These are phyloP conservation scores for Drosophila longiperda DNA, from an alignment of 2,888 invertebrate species.

Conservation along the genomic window DNA sequence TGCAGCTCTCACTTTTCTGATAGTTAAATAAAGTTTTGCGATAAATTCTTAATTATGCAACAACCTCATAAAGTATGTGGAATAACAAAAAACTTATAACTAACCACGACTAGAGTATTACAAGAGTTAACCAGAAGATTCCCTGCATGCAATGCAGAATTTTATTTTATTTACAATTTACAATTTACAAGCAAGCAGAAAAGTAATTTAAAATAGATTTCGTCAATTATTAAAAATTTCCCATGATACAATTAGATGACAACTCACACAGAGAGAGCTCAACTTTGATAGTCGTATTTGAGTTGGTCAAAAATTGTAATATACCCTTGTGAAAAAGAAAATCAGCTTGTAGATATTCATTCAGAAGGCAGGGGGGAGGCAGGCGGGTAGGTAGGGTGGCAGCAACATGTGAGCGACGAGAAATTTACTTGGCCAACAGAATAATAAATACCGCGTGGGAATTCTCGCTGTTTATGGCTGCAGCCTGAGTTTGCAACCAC, in stretches of 20 bases:
- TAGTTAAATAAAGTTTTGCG: background rate
- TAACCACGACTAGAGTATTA: background rate
- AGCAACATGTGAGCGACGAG: constrained; percentile 47
- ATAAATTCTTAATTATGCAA: background rate
- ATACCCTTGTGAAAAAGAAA: constrained; percentile 29
- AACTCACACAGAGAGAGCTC: background rate
- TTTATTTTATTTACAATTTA: constrained; percentile 3
- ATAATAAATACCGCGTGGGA: constrained; percentile 82
- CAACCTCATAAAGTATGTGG: background rate
- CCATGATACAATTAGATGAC: constrained; percentile 1
- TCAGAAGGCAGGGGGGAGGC: background rate
- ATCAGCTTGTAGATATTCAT: constrained; percentile 19
- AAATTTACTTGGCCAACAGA: constrained; percentile 77
- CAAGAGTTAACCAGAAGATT: constrained; percentile 17
- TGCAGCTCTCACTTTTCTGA: background rate
- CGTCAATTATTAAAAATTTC: background rate
- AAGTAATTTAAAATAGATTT: background rate
- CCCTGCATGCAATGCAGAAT: background rate
- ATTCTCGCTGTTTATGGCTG: constrained; percentile 79
- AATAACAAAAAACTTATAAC: background rate
- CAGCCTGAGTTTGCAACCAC: constrained; percentile 48
- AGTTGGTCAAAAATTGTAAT: constrained; percentile 10
- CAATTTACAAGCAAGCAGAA: background rate
- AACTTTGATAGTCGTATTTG: constrained; percentile 7
- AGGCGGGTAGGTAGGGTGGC: background rate